Evolutionary conservation across 2,797 vertebrate genomes (phyloP).

Genomic region (Setipinna tenuifilis): DNA sequence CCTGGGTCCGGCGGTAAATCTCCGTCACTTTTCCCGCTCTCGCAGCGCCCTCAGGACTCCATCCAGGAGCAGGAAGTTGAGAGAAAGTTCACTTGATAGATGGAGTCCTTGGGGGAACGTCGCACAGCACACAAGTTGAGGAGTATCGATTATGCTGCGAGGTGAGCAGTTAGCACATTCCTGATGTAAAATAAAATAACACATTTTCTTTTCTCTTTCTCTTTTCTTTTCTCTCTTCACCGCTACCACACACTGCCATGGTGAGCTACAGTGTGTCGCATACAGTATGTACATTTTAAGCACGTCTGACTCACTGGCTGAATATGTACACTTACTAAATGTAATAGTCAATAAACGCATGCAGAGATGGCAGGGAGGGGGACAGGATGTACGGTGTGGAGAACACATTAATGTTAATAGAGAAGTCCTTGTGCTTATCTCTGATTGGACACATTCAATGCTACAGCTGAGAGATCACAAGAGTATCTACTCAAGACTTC

Average conservation of each 20-base stretch:
- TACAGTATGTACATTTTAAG: too few species aligned
- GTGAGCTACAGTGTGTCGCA: not conserved
- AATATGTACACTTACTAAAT: not conserved
- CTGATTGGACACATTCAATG: not conserved
- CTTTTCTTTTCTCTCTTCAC: too few species aligned
- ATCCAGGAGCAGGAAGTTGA: conserved; percentile 39
- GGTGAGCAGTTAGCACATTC: conserved; percentile 9
- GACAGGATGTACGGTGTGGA: not conserved
- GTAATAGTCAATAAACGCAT: not conserved
- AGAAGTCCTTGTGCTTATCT: not conserved
- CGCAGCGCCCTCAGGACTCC: conserved; percentile 49
- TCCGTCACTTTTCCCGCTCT: not conserved
- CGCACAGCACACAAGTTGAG: not conserved
- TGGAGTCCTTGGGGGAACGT: conserved; percentile 56
- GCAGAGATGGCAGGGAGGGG: not conserved
- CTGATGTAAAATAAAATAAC: not conserved
- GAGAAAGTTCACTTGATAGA: conserved; percentile 45
- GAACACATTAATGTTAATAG: not conserved
- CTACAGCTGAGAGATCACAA: not conserved
- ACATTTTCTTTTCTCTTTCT: too few species aligned
- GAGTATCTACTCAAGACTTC: not conserved
- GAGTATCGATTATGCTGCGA: conserved; percentile 11
- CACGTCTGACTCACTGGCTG: not conserved
- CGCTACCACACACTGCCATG: not conserved
- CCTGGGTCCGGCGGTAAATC: too few species aligned